These are phyloP conservation scores for Oxygymnocypris stewartii DNA, from an alignment of 2,113 vertebrate species.

Conservation along the genomic window DNA sequence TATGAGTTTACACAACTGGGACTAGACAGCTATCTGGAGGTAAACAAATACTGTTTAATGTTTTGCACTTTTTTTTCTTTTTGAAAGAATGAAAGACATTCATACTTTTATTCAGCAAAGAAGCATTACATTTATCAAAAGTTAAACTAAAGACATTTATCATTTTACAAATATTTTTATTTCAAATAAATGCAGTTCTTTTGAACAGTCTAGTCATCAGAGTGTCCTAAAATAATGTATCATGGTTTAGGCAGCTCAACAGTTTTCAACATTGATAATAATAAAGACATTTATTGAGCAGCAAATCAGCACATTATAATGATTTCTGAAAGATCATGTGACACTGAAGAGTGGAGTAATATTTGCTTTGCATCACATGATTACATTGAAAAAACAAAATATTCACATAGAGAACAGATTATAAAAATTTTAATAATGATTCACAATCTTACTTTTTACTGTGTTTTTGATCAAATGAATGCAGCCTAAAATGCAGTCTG, in stretches of 20 bases:
- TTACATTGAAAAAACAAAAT: too few relatives aligned
- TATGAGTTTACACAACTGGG: conserved; percentile 90
- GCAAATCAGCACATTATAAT: not conserved
- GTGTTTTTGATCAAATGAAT: not conserved
- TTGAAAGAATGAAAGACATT: not conserved
- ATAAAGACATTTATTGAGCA: not conserved
- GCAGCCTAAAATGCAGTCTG: not conserved
- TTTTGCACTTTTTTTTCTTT: not conserved
- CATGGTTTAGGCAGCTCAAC: too few relatives aligned
- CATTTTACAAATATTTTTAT: not conserved
- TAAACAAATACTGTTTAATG: conserved; percentile 54
- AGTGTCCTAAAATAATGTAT: too few relatives aligned
- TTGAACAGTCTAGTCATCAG: too few relatives aligned
- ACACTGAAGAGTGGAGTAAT: not conserved
- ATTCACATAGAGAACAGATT: not conserved
- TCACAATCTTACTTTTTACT: not conserved
- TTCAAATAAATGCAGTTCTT: too few relatives aligned
- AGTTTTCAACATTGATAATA: too few relatives aligned
- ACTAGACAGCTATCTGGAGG: conserved; percentile 89
- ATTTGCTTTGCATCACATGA: too few relatives aligned
- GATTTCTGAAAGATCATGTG: not conserved
- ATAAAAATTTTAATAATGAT: too few relatives aligned
- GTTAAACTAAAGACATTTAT: not conserved
- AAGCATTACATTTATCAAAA: not conserved
- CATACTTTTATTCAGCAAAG: not conserved